Conservation (phyloP, 2,113 vertebrate species). For the Nycticryphes semicollaris region DNA sequence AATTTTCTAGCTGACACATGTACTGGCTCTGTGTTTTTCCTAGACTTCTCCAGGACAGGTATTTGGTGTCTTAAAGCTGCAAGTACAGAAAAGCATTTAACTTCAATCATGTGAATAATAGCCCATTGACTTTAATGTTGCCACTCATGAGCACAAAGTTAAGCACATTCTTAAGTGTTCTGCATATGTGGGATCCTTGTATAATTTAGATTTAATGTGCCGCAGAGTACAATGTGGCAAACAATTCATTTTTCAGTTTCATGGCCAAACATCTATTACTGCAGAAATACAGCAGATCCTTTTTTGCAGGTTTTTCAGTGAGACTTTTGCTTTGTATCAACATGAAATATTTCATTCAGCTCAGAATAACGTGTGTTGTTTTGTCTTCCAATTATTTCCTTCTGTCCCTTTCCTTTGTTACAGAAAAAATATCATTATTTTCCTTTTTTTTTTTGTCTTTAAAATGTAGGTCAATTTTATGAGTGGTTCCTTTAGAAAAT, state of each 20-base stretch:
- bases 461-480: neutral
- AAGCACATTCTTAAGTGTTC: slow-evolving; percentile 21
- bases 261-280: neutral
- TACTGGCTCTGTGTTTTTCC: neutral
- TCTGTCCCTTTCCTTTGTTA: neutral
- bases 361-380: neutral
- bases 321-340: neutral
- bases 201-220: slow-evolving; percentile 46
- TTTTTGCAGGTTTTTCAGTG: neutral
- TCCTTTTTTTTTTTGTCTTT: neutral
- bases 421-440: neutral
- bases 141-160: slow-evolving; percentile 30
- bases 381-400: neutral
- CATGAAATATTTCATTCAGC: neutral
- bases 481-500: neutral
- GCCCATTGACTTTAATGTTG: slow-evolving; percentile 40
- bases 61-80: slow-evolving; percentile 4
- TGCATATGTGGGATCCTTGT: slow-evolving; percentile 7
- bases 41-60: neutral
- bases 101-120: slow-evolving; percentile 26
- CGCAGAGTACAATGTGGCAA: neutral
- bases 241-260: slow-evolving; percentile 41
- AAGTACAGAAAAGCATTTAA: slow-evolving; percentile 8
- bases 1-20: neutral
- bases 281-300: neutral